A percentile compares a stretch with the other conserved stretches of the same genome.
phyloP scores from a whole-genome alignment of 2,113 vertebrate species.

The Tragelaphus buxtoni region DNA sequence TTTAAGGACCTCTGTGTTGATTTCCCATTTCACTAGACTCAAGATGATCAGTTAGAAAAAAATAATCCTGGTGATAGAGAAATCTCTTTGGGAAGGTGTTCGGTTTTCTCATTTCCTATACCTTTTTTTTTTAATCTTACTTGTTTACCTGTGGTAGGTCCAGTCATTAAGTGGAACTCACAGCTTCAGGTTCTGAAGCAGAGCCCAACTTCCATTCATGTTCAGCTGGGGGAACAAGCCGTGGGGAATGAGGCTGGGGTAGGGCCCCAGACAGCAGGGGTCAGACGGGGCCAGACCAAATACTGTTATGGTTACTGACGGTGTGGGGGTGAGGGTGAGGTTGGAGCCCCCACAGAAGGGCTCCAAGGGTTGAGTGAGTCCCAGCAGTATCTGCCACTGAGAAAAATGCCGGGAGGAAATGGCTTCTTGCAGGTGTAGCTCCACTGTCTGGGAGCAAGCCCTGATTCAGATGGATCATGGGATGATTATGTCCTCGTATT shows the following conservation, averaged over 20 bases:
- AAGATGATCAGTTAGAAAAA: not conserved
- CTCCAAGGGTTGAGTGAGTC: no score
- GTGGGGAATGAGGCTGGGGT: not conserved
- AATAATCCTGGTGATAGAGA: not conserved
- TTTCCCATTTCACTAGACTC: not conserved
- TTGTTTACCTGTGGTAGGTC: not conserved
- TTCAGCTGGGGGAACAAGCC: accelerated
- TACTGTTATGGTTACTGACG: no score
- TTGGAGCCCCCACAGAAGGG: not conserved
- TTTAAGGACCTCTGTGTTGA: not conserved
- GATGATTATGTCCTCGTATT: not conserved
- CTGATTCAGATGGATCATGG: accelerated
- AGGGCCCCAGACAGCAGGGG: not conserved
- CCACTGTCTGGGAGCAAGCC: not conserved
- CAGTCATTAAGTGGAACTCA: not conserved
- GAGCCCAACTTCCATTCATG: accelerated
- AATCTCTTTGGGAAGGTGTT: not conserved
- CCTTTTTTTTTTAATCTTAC: not conserved
- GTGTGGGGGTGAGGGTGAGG: not conserved
- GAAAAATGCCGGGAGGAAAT: accelerated
- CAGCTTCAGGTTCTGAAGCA: not conserved
- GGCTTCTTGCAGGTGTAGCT: accelerated
- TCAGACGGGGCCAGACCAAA: no score
- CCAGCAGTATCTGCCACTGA: not conserved
- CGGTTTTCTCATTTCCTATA: accelerated